Conservation (phyloP, 2,113 vertebrate genomes). For the Daphoenositta chrysoptera region DNA sequence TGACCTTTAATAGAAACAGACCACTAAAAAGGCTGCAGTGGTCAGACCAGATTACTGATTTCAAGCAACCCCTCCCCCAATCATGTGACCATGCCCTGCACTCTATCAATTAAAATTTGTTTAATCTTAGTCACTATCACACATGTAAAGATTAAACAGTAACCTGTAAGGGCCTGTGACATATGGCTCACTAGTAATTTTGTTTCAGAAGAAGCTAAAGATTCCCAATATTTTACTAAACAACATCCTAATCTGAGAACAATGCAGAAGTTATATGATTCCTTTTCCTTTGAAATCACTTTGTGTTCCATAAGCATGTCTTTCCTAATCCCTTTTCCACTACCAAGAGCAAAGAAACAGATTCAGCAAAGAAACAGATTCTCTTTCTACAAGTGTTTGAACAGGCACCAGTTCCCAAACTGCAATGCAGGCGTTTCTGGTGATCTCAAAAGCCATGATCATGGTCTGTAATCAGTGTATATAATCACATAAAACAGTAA, state of each 20-base stretch:
- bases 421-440: background rate
- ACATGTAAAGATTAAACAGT: slow-evolving; percentile 22
- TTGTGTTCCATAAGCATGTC: background rate
- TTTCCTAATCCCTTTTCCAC: background rate
- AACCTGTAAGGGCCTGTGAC: background rate
- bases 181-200: background rate
- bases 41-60: background rate
- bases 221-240: background rate
- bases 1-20: background rate
- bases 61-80: background rate
- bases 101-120: background rate
- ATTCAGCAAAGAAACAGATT: slow-evolving; percentile 12
- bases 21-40: background rate
- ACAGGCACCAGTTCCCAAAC: background rate
- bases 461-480: background rate
- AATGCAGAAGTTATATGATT: background rate
- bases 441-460: background rate
- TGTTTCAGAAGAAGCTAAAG: background rate
- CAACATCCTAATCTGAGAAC: background rate
- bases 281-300: background rate
- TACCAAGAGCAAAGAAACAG: background rate
- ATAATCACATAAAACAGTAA: background rate
- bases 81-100: background rate
- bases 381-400: background rate
- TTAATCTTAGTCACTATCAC: slow-evolving; percentile 22